Evolutionary conservation across 2,888 invertebrate genomes (phyloP), one percentile per base, ranked within the genome.

Genomic region (Linyphia triangularis): DNA sequence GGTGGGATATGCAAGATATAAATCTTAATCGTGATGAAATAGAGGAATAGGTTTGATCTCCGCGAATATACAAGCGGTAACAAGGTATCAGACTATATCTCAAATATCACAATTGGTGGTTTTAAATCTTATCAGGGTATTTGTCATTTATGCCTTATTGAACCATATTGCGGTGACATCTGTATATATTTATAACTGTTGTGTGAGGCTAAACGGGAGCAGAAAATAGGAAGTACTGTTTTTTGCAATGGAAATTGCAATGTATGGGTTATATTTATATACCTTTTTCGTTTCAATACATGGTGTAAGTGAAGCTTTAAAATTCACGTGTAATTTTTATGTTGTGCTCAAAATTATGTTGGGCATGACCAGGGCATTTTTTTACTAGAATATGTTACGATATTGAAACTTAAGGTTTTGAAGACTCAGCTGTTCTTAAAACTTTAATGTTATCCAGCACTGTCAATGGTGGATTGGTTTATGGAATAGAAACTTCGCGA

Each of bases 71-170:
- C 26, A 43, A 43, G 26, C 70, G 43, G 26, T 70, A 26, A 40
- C 65, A 65, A n/a, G 57, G 57, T 22, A 40, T 51, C 67, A 33
- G 16, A 77, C 40, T 40, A n/a, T 37, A 77, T 37, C 77, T 22
- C 37, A 59, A 77, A 37, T n/a, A 26, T 37, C 40, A 33, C 40
- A 24, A 77, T 77, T 37, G 63, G 6, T 24, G 40, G 37, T 77
- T 77, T 1, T 16, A 22, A 77, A 40, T 43, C 37, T 59, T 61
- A 77, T 63, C 61, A 6, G 33, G 13, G 26, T 19, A 37, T 33
- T 59, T 73, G 51, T 51, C 28, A 28, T 73, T 22, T 13, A 26
- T n/a, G 7, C 70, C 43, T 24, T 70, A 70, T 43, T 28, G 43
- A 43, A 43, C 16, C 10, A 10, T n/a, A 70, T 70, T n/a, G 51